Base-by-base conservation (phyloP, 2,888 invertebrate genomes). In the Euzetes globulus region DNA sequence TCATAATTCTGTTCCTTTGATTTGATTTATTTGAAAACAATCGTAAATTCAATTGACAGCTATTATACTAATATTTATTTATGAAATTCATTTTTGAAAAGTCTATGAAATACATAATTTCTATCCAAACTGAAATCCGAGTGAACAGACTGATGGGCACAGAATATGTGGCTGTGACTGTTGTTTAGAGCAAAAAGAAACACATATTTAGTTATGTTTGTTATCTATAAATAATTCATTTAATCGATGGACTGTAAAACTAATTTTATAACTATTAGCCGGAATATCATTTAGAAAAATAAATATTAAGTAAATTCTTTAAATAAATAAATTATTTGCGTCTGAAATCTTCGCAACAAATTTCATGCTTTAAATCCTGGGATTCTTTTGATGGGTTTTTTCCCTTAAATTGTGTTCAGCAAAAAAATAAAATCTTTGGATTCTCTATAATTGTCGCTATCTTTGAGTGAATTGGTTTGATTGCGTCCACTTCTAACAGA, bases 391-490 rank as follows among this genome's bases (percentile, higher is more conserved):
- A 3, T 9, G 5, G 52, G 2, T 52, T 7, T 19, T 19, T 19
- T n/a, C n/a, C n/a, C n/a, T n/a, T n/a, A n/a, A n/a, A 19, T 7
- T 52, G n/a, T 19, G 15, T 27, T 25, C 5, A 60, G 7, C 3
- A 2, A 4, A 27, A 60, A 58, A 25, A 25, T 58, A 6, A 25
- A n/a, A n/a, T n/a, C 58, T 17, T 47, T 47, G 7, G 13, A 47
- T 52, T 52, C 19, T 3, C 15, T 27, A 33, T 60, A 60, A 60
- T 60, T 60, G 60, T 60, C 60, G 60, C 60, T 60, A 33, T 33
- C 27, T 60, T 60, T 60, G 1, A 11, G 3, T 19, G 3, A n/a
- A 4, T 19, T n/a, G 4, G 3, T 27, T 17, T 60, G 29, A 9
- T 7, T 33, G 11, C n/a, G 29, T n/a, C 22, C 60, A 29, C 29